phyloP scores from a whole-genome alignment of 2,797 vertebrate species.

The Dermochelys coriacea region DNA sequence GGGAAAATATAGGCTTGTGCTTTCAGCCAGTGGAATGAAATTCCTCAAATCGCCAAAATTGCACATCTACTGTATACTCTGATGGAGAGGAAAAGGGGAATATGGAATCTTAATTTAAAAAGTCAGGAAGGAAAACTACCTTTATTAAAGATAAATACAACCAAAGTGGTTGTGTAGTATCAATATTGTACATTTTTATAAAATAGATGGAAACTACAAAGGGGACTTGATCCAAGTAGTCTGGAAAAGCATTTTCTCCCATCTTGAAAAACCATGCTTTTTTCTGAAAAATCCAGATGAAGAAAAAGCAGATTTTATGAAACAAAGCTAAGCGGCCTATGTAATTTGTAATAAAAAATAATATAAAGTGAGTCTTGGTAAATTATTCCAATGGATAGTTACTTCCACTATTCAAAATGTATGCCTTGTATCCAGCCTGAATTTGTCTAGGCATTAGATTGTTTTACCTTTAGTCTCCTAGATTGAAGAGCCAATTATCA shows the following conservation, averaged over 20 bases:
- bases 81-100: too few relatives aligned
- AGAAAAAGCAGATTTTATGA: not conserved
- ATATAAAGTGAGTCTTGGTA: too few relatives aligned
- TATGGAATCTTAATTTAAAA: too few relatives aligned
- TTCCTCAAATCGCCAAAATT: not conserved
- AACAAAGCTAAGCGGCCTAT: not conserved
- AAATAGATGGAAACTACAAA: not conserved
- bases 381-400: too few relatives aligned
- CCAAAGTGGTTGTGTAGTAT: not conserved
- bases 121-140: not conserved
- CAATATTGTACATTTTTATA: too few relatives aligned
- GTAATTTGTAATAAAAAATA: too few relatives aligned
- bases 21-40: not conserved
- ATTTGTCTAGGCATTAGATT: too few relatives aligned
- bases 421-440: too few relatives aligned
- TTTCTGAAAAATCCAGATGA: not conserved
- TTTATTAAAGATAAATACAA: not conserved
- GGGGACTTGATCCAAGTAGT: not conserved
- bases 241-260: not conserved
- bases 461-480: too few relatives aligned
- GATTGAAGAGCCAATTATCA: too few relatives aligned
- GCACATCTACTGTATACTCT: not conserved
- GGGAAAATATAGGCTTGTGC: not conserved
- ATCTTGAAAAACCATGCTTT: not conserved
- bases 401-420: too few relatives aligned